Evolutionary conservation across 2,113 vertebrate species (phyloP).

Genomic region (Neodon shergylaensis): DNA sequence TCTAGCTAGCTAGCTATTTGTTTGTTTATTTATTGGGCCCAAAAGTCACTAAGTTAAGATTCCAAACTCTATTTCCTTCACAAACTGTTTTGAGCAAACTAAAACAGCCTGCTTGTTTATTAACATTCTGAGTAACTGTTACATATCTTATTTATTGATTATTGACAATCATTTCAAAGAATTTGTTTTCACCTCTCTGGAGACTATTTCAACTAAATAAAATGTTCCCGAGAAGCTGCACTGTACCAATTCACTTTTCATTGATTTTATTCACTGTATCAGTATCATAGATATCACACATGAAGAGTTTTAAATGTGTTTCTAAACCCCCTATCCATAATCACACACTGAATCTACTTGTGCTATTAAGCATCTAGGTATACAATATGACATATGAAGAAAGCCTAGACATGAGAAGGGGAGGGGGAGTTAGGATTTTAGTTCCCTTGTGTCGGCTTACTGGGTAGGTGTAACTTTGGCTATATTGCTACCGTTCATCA

Average conservation of each 20-base stretch:
- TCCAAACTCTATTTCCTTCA: not conserved
- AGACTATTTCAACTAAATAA: not conserved
- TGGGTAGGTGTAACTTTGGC: not conserved
- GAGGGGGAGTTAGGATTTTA: not conserved
- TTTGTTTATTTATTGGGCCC: not conserved
- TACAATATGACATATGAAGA: not conserved
- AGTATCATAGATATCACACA: not conserved
- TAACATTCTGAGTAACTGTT: not conserved
- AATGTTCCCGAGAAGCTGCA: not conserved
- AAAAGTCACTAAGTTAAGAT: not conserved
- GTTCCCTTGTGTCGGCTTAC: not conserved
- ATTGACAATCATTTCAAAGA: not conserved
- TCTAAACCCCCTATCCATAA: not conserved
- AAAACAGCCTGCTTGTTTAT: not conserved
- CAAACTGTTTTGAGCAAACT: not conserved
- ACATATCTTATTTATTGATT: not conserved
- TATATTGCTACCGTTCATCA: not conserved
- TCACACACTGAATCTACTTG: not conserved
- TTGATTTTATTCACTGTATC: not conserved
- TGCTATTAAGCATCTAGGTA: slow-evolving; percentile 11
- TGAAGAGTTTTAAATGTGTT: not conserved
- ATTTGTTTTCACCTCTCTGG: not conserved
- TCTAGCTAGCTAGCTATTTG: too few species aligned
- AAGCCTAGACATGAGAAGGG: not conserved
- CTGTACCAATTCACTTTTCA: not conserved